Conservation (phyloP, 2,797 vertebrate species). For the Furcifer pardalis region DNA sequence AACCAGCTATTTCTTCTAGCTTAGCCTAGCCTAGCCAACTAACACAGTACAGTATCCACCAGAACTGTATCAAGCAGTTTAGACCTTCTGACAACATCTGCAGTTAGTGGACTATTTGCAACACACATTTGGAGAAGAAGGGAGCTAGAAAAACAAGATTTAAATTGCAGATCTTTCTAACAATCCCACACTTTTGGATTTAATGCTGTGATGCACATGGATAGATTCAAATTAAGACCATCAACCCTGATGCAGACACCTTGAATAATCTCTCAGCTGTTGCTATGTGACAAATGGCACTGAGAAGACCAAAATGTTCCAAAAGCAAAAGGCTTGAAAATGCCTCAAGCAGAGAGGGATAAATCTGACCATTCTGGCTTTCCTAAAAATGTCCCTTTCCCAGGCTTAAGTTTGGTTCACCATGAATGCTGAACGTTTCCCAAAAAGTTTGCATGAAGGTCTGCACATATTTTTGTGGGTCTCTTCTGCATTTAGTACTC, state of each 20-base stretch:
- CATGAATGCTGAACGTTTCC: not conserved
- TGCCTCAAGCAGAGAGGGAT: not conserved
- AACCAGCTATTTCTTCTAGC: too few species aligned
- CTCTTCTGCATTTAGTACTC: too few species aligned
- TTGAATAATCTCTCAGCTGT: not conserved
- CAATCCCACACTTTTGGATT: slow-evolving; percentile 23
- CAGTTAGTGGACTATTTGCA: not conserved
- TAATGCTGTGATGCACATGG: slow-evolving; percentile 25
- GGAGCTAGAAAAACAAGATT: not conserved
- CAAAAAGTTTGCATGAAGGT: not conserved
- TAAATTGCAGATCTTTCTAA: slow-evolving; percentile 10
- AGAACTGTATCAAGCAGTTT: not conserved
- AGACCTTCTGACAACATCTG: not conserved
- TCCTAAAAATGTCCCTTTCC: not conserved
- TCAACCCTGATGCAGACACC: not conserved
- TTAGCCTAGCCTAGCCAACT: too few species aligned
- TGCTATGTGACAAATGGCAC: not conserved
- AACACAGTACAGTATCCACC: not conserved
- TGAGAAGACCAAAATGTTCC: not conserved
- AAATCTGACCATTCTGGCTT: not conserved
- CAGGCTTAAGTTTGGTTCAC: not conserved
- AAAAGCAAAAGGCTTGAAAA: not conserved
- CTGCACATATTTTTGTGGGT: not conserved
- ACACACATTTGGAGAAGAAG: not conserved
- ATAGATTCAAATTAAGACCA: slow-evolving; percentile 27